These are phyloP conservation scores for Pandemis cinnamomeana DNA, from an alignment of 2,888 invertebrate genomes.

Conservation along the genomic window DNA sequence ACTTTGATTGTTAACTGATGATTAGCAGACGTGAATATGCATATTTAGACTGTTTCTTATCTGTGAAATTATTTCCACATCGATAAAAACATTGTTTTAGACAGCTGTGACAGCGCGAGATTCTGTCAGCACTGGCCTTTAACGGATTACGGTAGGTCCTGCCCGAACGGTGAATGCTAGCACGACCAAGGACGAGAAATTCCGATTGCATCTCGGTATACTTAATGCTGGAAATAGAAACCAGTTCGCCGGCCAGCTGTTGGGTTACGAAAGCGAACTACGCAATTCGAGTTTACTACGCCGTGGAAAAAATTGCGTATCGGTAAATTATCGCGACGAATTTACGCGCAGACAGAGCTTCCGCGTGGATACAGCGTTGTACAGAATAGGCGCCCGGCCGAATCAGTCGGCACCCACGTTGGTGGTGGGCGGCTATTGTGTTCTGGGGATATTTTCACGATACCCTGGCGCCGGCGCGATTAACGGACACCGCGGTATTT, in stretches of 20 bases:
- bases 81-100: slow-evolving; percentile 22
- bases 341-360: slow-evolving; percentile 78
- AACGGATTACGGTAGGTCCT: slow-evolving; percentile 3
- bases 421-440: slow-evolving; percentile 45
- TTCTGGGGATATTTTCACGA: slow-evolving; percentile 67
- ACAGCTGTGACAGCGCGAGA: slow-evolving; percentile 11
- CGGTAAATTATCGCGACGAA: slow-evolving; percentile 77
- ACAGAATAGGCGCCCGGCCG: slow-evolving; percentile 71
- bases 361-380: slow-evolving; percentile 74
- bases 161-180: slow-evolving; percentile 20
- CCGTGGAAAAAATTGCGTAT: slow-evolving; percentile 65
- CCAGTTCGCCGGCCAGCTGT: slow-evolving; percentile 75
- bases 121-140: background rate
- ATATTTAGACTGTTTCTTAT: slow-evolving; percentile 14
- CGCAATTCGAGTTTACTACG: slow-evolving; percentile 64
- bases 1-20: slow-evolving; percentile 11
- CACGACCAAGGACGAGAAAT: slow-evolving; percentile 62
- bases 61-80: slow-evolving; percentile 25
- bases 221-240: slow-evolving; percentile 72
- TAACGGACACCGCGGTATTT: slow-evolving; percentile 75
- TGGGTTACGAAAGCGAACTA: slow-evolving; percentile 67
- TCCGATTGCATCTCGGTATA: slow-evolving; percentile 62
- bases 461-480: slow-evolving; percentile 78
- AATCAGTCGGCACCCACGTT: slow-evolving; percentile 57
- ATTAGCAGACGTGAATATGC: slow-evolving; percentile 20